A percentile compares a stretch with the other conserved stretches of the same genome.
These are phyloP conservation scores for Rhamnusium bicolor DNA, from an alignment of 2,888 invertebrate genomes.

Conservation along the genomic window DNA sequence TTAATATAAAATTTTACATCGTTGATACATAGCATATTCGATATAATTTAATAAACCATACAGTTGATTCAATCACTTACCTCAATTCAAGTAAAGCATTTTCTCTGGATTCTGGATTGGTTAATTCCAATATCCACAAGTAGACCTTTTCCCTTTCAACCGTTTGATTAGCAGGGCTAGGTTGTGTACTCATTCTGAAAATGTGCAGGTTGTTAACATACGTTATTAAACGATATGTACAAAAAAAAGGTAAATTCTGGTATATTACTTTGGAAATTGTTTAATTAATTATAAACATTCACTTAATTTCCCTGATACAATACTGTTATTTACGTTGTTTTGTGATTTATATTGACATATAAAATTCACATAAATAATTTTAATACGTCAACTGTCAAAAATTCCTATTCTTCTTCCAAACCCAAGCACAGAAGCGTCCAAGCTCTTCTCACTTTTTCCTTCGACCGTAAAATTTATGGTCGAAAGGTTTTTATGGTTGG, in stretches of 20 bases:
- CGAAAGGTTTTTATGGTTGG: no score
- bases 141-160: slow-evolving; percentile 93
- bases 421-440: no score
- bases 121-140: slow-evolving; percentile 93
- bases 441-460: no score
- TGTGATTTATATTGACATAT: no score
- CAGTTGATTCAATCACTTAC: slow-evolving; percentile 64
- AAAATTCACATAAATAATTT: no score
- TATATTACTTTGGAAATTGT: background rate
- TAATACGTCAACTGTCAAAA: no score
- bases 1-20: background rate
- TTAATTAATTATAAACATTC: background rate
- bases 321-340: background rate
- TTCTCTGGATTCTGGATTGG: slow-evolving; percentile 95
- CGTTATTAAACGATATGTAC: background rate
- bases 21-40: no score
- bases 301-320: background rate
- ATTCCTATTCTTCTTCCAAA: no score
- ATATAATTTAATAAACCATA: background rate
- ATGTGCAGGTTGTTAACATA: background rate
- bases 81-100: slow-evolving; percentile 97
- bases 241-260: background rate
- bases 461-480: no score
- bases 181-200: slow-evolving; percentile 80
- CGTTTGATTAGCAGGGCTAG: slow-evolving; percentile 82